These are phyloP conservation scores for Anaspis maculata DNA, from an alignment of 2,888 invertebrate genomes.

Conservation along the genomic window DNA sequence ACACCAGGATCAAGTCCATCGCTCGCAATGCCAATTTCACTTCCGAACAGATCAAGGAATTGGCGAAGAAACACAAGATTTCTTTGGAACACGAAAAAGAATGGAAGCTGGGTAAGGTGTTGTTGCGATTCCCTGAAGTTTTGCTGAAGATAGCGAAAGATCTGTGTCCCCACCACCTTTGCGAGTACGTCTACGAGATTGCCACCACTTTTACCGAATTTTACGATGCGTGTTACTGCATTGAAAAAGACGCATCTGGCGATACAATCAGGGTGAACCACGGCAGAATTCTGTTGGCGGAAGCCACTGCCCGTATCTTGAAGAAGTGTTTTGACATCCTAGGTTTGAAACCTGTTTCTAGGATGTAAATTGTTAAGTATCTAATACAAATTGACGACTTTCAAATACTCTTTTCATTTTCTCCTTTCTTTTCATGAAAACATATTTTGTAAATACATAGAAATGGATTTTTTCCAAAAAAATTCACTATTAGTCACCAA, in stretches of 20 bases:
- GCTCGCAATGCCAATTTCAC: slow-evolving; percentile 68
- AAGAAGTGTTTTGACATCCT: slow-evolving; percentile 82
- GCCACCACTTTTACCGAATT: slow-evolving; percentile 92
- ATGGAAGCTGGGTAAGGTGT: slow-evolving; percentile 84
- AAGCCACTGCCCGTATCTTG: slow-evolving; percentile 84
- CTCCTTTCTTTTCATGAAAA: too few relatives aligned
- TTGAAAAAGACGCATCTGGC: slow-evolving; percentile 81
- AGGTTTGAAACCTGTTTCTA: slow-evolving; percentile 83
- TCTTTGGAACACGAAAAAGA: slow-evolving; percentile 84
- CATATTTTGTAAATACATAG: too few relatives aligned
- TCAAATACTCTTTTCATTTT: neutral
- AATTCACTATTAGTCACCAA: too few relatives aligned
- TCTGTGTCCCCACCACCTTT: slow-evolving; percentile 76
- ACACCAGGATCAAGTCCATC: slow-evolving; percentile 88
- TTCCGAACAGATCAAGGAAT: slow-evolving; percentile 51
- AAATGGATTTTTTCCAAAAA: too few relatives aligned
- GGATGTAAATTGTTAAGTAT: slow-evolving; percentile 69
- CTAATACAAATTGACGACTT: slow-evolving; percentile 1
- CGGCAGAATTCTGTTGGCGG: slow-evolving; percentile 82
- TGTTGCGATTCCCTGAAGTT: slow-evolving; percentile 82
- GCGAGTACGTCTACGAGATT: slow-evolving; percentile 93
- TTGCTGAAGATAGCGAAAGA: slow-evolving; percentile 75
- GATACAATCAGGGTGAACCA: slow-evolving; percentile 75
- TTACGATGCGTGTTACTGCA: slow-evolving; percentile 95
- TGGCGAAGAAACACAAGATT: slow-evolving; percentile 52